Conservation (phyloP, 2,888 invertebrate species). For the Sarcophaga carnaria region DNA sequence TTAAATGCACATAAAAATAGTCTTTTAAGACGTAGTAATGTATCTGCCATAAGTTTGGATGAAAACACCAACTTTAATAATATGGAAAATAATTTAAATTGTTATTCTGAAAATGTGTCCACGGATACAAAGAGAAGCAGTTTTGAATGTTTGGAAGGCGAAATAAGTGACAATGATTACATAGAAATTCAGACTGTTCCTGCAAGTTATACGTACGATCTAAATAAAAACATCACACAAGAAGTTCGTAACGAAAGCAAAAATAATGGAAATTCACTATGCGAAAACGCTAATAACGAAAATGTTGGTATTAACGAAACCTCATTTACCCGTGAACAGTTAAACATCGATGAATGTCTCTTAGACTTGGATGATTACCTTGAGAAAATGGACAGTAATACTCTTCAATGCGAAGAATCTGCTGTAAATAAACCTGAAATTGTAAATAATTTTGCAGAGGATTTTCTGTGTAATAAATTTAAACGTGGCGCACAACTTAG, state of each 20-base stretch:
- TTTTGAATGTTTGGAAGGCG: constrained; percentile 75
- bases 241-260: constrained; percentile 43
- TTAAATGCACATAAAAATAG: background rate
- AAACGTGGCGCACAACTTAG: background rate
- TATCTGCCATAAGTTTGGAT: background rate
- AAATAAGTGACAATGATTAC: constrained; percentile 78
- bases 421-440: background rate
- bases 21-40: background rate
- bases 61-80: background rate
- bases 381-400: constrained; percentile 80
- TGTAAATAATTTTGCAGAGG: background rate
- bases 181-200: constrained; percentile 76
- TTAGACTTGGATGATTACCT: constrained; percentile 83
- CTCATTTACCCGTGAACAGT: constrained; percentile 64
- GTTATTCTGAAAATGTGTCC: constrained; percentile 77
- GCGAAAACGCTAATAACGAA: constrained; percentile 37
- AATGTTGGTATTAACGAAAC: constrained; percentile 75
- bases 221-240: constrained; percentile 53
- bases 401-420: constrained; percentile 56
- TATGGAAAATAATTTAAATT: constrained; percentile 68
- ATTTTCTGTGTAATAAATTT: constrained; percentile 5
- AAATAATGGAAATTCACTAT: constrained; percentile 71
- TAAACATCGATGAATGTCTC: constrained; percentile 82
- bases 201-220: constrained; percentile 70
- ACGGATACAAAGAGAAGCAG: constrained; percentile 78